Conservation (phyloP, 1,140 invertebrate genomes). For the Holcopasites calliopsidis region DNA sequence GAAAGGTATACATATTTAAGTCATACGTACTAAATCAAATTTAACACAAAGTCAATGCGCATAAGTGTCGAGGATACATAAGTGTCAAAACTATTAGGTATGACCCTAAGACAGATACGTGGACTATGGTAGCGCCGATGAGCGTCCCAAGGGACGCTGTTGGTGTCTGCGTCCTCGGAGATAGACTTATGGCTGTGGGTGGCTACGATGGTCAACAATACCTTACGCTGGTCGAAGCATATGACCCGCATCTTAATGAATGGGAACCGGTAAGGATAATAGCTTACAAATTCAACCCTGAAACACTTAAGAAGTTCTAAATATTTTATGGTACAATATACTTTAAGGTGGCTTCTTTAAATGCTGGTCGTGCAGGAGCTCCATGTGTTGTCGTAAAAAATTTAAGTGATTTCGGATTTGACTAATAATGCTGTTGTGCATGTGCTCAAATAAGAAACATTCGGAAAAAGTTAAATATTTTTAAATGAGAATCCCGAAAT, state of each 20-base stretch:
- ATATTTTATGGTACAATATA: no score
- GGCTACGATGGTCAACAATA: constrained; percentile 98
- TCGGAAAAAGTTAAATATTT: constrained; percentile 10
- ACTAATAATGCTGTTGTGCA: neutral
- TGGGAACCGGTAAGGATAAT: constrained; percentile 86
- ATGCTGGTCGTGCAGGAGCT: constrained; percentile 90
- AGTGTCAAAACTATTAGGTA: constrained; percentile 78
- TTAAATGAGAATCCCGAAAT: neutral
- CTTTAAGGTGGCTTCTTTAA: constrained; percentile 85
- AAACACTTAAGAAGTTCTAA: neutral
- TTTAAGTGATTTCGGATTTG: constrained; percentile 40
- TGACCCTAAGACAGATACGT: constrained; percentile 90
- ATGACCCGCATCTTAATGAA: constrained; percentile 93
- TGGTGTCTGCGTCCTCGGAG: constrained; percentile 93
- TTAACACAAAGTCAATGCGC: neutral
- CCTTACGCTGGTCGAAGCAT: constrained; percentile 94
- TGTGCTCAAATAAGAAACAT: neutral
- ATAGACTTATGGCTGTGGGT: constrained; percentile 93
- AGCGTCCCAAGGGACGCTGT: constrained; percentile 93
- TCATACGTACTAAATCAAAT: neutral
- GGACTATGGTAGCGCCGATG: constrained; percentile 94
- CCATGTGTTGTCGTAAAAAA: constrained; percentile 88
- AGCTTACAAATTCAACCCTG: neutral
- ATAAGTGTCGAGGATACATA: no score
- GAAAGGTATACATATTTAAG: constrained; percentile 86